A percentile compares a stretch with the other conserved stretches of the same genome.
Evolutionary conservation across 2,113 vertebrate species (phyloP).

Genomic region (Caretta caretta): DNA sequence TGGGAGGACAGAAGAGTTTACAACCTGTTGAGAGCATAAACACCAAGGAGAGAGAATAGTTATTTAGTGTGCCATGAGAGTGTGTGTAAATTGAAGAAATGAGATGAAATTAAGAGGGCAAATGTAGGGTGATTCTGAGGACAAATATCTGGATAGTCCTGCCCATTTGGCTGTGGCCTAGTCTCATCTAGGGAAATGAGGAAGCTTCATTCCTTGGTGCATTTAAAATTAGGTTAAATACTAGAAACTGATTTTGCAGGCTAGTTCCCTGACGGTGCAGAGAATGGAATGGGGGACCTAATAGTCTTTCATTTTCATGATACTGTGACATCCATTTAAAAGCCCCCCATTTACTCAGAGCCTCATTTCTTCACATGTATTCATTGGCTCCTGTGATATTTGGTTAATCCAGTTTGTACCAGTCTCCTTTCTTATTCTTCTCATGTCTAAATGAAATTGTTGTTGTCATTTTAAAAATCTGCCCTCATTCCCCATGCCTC

Average conservation of each 20-base stretch:
- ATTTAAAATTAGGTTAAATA: neutral
- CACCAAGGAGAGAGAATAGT: neutral
- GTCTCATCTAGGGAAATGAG: neutral
- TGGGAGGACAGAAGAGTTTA: neutral
- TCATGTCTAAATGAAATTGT: neutral
- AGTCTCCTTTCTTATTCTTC: neutral
- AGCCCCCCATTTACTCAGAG: neutral
- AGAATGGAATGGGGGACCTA: neutral
- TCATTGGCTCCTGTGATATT: neutral
- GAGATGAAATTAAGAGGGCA: neutral
- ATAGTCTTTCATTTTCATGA: neutral
- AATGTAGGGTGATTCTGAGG: neutral
- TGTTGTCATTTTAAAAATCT: accelerated
- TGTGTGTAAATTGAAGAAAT: neutral
- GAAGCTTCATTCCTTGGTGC: neutral
- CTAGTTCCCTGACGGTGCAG: neutral
- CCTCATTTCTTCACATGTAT: neutral
- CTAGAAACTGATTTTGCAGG: neutral
- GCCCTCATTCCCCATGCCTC: neutral
- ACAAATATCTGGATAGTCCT: accelerated
- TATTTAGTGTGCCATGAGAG: neutral
- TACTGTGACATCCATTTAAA: neutral
- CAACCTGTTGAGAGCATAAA: neutral
- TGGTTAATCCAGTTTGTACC: neutral
- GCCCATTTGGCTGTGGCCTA: accelerated